These are phyloP conservation scores for Sternarchorhynchus goeldii DNA, from an alignment of 2,797 vertebrate species.

Conservation along the genomic window DNA sequence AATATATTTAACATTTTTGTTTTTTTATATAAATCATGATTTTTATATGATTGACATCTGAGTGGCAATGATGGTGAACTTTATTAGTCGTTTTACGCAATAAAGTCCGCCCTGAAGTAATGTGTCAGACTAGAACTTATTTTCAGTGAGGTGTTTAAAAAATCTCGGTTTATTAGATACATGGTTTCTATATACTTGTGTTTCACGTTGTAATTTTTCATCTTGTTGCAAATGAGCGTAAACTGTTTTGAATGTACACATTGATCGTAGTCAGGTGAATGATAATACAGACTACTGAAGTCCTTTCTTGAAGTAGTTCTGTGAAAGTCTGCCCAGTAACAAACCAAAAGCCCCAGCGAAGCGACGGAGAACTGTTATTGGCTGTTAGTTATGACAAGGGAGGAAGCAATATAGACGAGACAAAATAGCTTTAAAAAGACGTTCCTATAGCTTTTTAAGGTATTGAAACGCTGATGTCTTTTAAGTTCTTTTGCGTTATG, in stretches of 20 bases:
- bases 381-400: conserved; percentile 84
- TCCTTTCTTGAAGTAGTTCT: conserved; percentile 3
- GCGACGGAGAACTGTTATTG: conserved; percentile 84
- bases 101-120: no score
- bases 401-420: conserved; percentile 78
- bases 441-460: conserved; percentile 72
- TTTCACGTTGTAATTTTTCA: no score
- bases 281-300: conserved; percentile 25
- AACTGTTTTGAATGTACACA: not conserved
- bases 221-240: not conserved
- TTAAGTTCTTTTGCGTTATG: not conserved
- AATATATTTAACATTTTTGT: no score
- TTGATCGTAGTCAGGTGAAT: conserved; percentile 13
- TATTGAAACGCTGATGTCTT: conserved; percentile 41
- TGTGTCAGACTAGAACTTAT: no score
- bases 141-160: no score
- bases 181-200: no score
- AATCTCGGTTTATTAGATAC: no score
- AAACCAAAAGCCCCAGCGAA: conserved; percentile 81
- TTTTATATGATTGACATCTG: no score
- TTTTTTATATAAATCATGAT: no score
- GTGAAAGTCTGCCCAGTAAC: conserved; percentile 93
- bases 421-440: conserved; percentile 88
- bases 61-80: no score
- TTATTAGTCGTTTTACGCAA: no score